These are phyloP conservation scores for Pantherophis alleghaniensis DNA, from an alignment of 2,797 vertebrate genomes.

Conservation along the genomic window DNA sequence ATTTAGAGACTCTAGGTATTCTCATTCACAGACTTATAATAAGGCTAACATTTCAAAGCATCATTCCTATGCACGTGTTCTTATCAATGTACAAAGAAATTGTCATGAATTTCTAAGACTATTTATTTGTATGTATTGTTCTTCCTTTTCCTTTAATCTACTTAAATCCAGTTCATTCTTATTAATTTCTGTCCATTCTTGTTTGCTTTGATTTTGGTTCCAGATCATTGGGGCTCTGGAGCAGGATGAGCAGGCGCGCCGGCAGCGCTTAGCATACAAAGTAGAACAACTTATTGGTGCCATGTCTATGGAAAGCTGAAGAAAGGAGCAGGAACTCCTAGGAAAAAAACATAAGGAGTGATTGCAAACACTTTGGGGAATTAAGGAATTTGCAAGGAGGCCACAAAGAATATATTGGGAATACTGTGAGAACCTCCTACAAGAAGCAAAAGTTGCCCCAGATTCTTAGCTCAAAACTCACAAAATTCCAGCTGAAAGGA, in stretches of 20 bases:
- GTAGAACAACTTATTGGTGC: constrained; percentile 93
- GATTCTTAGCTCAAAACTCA: constrained; percentile 35
- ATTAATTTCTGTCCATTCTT: background rate
- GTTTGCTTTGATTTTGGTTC: background rate
- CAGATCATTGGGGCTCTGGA: constrained; percentile 92
- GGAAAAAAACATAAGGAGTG: constrained; percentile 52
- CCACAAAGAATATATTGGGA: constrained; percentile 38
- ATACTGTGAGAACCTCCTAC: constrained; percentile 33
- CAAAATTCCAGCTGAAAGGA: constrained; percentile 33
- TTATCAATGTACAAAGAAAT: background rate
- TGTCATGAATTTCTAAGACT: background rate
- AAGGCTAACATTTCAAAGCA: background rate
- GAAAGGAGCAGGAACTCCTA: constrained; percentile 45
- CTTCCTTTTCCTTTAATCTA: background rate
- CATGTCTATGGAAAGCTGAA: constrained; percentile 98
- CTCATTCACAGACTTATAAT: background rate
- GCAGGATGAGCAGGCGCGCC: constrained; percentile 91
- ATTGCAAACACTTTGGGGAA: constrained; percentile 37
- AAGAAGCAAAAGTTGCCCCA: constrained; percentile 49
- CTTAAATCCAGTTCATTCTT: background rate
- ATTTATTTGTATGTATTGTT: background rate
- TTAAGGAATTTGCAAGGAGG: constrained; percentile 51
- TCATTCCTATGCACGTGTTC: background rate
- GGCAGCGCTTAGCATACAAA: constrained; percentile 93
- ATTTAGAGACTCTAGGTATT: background rate